Base-by-base conservation (phyloP, 2,888 invertebrate genomes). In the Diarsia rubi region DNA sequence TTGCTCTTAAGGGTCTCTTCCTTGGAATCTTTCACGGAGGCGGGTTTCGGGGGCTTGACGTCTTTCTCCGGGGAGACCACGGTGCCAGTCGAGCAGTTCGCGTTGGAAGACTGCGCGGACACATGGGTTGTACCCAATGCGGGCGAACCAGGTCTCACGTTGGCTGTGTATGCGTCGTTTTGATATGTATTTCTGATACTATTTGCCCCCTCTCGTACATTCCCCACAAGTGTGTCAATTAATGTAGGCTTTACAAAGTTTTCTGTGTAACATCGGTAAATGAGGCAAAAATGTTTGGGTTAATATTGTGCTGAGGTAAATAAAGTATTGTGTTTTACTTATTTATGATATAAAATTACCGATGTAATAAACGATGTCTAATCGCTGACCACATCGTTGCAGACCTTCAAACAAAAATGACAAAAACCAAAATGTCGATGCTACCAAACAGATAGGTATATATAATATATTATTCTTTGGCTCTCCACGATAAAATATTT, bases 71-170 rank as follows among this genome's bases (percentile, higher is more conserved):
- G 86, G 64, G 88, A 73, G 75, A 87, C 82, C 37, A 87, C 79
- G 70, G 85, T 73, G 76, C 78, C 78, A 70, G 85, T 74, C 67
- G 91, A 83, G 81, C 88, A 86, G 86, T 87, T 88, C 60, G 86
- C 91, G 49, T 91, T 85, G 62, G 92, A 86, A 21, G 94, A 91
- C 79, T 90, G 92, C 80, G 90, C 78, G 60, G 92, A 89, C 63
- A 88, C 75, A 75, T 85, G 91, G 84, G 82, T 84, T 72, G 85
- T 80, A 71, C 86, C 86, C 83, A 91, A 84, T 70, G 89, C 88
- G 66, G 95, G 95, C 69, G 96, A 95, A 69, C 95, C 96, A 67
- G 96, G 94, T 42, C 95, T 92, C 75, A 91, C 92, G 86, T 87
- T 82, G 82, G 96, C 96, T 96, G 92, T 82, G 84, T 81, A 75